These are phyloP conservation scores for Volucella bombylans DNA, from an alignment of 2,888 invertebrate genomes.

Conservation along the genomic window DNA sequence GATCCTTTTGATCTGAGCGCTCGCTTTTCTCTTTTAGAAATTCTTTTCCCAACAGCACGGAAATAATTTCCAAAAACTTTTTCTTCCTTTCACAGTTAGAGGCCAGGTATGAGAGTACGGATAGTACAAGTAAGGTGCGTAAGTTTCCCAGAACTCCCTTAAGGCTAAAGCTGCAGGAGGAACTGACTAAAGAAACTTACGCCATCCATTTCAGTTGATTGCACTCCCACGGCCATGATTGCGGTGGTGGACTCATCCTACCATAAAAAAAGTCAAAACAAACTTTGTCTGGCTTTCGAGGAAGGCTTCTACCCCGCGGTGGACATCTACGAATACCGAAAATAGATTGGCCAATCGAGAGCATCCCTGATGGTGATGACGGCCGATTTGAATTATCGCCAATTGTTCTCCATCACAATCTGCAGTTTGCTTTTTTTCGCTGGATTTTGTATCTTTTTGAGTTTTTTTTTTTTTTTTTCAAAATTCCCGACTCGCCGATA, in stretches of 20 bases:
- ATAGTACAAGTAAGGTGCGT: slow-evolving; percentile 44
- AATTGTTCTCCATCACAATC: neutral
- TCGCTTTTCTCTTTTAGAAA: slow-evolving; percentile 56
- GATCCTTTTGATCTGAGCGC: slow-evolving; percentile 34
- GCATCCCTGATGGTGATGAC: slow-evolving; percentile 58
- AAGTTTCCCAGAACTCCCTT: slow-evolving; percentile 56
- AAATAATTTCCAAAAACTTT: slow-evolving; percentile 65
- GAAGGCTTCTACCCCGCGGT: slow-evolving; percentile 10
- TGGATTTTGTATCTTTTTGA: no score
- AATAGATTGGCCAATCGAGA: slow-evolving; percentile 64
- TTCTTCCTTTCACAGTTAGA: neutral
- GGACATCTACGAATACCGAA: slow-evolving; percentile 31
- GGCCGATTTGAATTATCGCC: slow-evolving; percentile 51
- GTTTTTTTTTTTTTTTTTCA: no score
- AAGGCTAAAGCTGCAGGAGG: slow-evolving; percentile 15
- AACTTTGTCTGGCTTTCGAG: slow-evolving; percentile 44
- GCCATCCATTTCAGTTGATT: slow-evolving; percentile 65
- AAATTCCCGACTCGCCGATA: slow-evolving; percentile 38
- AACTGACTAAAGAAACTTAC: slow-evolving; percentile 42
- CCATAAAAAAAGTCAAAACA: slow-evolving; percentile 24
- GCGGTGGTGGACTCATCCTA: slow-evolving; percentile 24
- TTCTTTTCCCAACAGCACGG: slow-evolving; percentile 62
- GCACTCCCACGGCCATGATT: slow-evolving; percentile 50
- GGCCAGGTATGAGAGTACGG: slow-evolving; percentile 29
- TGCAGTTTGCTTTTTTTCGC: neutral